Conservation (phyloP, 2,113 vertebrate species). For the Seriola dumerili region DNA sequence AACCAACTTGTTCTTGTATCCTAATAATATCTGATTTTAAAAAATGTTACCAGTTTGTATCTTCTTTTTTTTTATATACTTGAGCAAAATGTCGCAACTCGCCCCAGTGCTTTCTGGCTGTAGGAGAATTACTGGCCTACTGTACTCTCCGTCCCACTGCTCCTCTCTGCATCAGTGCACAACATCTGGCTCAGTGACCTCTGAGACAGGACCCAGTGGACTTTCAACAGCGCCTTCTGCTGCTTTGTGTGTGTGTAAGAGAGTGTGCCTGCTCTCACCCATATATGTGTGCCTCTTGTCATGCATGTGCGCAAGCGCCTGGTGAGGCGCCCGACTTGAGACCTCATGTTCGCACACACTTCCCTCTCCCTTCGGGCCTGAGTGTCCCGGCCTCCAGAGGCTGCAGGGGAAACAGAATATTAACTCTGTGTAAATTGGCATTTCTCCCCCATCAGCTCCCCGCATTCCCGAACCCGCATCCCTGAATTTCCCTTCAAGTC, state of each 20-base stretch:
- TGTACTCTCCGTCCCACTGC: slow-evolving; percentile 31
- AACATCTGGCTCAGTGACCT: slow-evolving; percentile 77
- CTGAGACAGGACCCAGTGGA: slow-evolving; percentile 48
- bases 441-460: slow-evolving; percentile 17
- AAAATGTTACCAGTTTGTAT: neutral
- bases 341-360: slow-evolving; percentile 33
- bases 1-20: neutral
- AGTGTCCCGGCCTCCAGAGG: slow-evolving; percentile 17
- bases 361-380: slow-evolving; percentile 29
- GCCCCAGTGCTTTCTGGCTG: slow-evolving; percentile 27
- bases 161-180: slow-evolving; percentile 60
- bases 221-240: slow-evolving; percentile 25
- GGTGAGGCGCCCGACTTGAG: slow-evolving; percentile 24
- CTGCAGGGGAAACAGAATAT: slow-evolving; percentile 70
- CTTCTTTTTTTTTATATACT: neutral
- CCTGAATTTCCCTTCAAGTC: slow-evolving; percentile 34
- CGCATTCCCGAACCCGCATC: neutral
- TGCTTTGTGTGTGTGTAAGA: slow-evolving; percentile 23
- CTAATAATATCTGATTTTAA: neutral
- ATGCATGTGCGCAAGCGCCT: slow-evolving; percentile 23
- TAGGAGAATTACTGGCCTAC: slow-evolving; percentile 23
- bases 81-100: slow-evolving; percentile 29
- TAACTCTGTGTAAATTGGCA: slow-evolving; percentile 46
- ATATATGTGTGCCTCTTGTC: slow-evolving; percentile 15
- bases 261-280: neutral